These are phyloP conservation scores for Chrysogorgia sp. DNA, from an alignment of 92 coral and sea anemone genomes.

Conservation along the genomic window DNA sequence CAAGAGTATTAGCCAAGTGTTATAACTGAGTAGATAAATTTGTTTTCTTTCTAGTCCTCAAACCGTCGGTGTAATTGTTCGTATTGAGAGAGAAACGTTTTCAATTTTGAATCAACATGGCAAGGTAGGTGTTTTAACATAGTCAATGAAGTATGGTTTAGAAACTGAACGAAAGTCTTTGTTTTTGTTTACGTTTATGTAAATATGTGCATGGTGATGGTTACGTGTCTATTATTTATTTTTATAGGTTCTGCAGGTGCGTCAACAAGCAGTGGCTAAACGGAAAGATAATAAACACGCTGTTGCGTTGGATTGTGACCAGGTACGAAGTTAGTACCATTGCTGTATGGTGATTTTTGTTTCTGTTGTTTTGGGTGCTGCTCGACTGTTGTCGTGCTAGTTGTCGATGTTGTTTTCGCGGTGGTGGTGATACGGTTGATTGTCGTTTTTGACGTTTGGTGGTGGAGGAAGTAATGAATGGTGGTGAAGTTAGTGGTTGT, in stretches of 20 bases:
- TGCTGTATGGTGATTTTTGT: background rate
- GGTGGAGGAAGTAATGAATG: background rate
- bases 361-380: too few species aligned
- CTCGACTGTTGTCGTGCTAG: too few species aligned
- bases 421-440: too few species aligned
- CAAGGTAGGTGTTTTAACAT: constrained; percentile 61
- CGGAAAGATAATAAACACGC: constrained; percentile 93
- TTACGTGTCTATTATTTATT: background rate
- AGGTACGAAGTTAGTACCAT: constrained; percentile 63
- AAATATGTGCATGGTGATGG: background rate
- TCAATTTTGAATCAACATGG: constrained; percentile 94
- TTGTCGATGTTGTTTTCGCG: too few species aligned
- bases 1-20: background rate
- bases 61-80: constrained; percentile 97
- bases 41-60: constrained; percentile 70
- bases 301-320: constrained; percentile 95
- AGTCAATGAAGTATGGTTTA: too few species aligned
- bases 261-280: constrained; percentile 92
- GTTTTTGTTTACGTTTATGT: background rate
- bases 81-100: constrained; percentile 94
- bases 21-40: background rate
- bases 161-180: too few species aligned
- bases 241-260: constrained; percentile 84
- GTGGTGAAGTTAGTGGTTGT: too few species aligned
- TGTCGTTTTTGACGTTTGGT: background rate